These are phyloP conservation scores for Alauda arvensis DNA, from an alignment of 2,797 vertebrate species.

Conservation along the genomic window DNA sequence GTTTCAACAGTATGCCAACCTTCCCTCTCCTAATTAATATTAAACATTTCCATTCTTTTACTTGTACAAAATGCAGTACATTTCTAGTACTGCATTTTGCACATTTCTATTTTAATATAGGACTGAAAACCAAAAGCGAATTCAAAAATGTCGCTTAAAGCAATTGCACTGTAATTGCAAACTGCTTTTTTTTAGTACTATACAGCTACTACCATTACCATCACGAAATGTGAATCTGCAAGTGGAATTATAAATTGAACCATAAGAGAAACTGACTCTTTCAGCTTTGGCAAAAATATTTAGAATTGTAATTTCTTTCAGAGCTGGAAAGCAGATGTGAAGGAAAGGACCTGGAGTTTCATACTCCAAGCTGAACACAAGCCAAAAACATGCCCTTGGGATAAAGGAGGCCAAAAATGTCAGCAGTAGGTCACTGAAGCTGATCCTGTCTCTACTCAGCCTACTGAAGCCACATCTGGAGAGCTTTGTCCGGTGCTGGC, in stretches of 20 bases:
- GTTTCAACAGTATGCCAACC: neutral
- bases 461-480: neutral
- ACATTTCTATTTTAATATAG: neutral
- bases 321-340: neutral
- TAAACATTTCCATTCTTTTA: neutral
- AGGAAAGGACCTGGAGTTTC: neutral
- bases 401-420: fast-evolving
- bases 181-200: neutral
- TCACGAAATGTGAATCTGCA: neutral
- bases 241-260: neutral
- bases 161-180: neutral
- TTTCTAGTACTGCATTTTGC: neutral
- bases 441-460: neutral
- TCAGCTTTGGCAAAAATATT: neutral
- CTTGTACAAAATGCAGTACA: too few species aligned
- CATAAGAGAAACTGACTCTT: neutral
- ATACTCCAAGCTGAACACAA: neutral
- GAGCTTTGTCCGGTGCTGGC: neutral
- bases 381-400: neutral
- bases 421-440: neutral
- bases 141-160: neutral
- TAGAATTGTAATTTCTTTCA: neutral
- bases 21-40: neutral
- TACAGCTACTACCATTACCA: neutral
- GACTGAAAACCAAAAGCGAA: neutral